Percentiles rank a stretch among this genome's conserved stretches.
Evolutionary conservation across 2,113 vertebrate genomes (phyloP).

Genomic region (Oxyruncus cristatus): DNA sequence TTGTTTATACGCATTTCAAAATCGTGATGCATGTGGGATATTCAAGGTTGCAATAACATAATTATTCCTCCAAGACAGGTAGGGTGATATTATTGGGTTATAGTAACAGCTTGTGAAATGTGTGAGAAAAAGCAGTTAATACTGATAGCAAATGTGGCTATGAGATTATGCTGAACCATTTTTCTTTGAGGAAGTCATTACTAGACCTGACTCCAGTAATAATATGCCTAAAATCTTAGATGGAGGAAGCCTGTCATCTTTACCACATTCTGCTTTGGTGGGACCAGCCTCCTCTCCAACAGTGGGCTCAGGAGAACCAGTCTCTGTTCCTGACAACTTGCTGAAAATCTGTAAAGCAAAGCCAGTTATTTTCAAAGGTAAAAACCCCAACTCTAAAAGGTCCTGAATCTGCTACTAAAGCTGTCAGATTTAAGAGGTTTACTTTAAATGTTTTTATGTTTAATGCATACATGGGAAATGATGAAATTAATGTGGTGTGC

Average conservation of each 20-base stretch:
- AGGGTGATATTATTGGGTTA: neutral
- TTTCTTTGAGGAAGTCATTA: neutral
- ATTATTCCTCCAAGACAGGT: neutral
- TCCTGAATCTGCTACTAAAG: neutral
- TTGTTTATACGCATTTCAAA: neutral
- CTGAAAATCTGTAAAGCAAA: constrained; percentile 90
- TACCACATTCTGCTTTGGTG: constrained; percentile 73
- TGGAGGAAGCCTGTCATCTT: constrained; percentile 56
- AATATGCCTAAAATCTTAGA: constrained; percentile 68
- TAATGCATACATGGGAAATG: neutral
- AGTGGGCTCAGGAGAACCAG: constrained; percentile 77
- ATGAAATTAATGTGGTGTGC: neutral
- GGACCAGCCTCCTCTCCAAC: constrained; percentile 67
- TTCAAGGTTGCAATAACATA: neutral
- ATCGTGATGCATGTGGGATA: neutral
- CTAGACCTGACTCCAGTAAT: neutral
- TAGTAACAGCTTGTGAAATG: neutral
- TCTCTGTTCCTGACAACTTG: constrained; percentile 90
- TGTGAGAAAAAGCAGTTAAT: neutral
- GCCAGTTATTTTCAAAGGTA: constrained; percentile 96
- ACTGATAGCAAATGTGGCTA: neutral
- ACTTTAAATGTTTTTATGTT: neutral
- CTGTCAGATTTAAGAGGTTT: neutral
- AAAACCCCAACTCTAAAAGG: neutral
- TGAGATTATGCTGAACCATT: neutral